Conservation (phyloP, 2,113 vertebrate species). For the Sakesphorus luctuosus region DNA sequence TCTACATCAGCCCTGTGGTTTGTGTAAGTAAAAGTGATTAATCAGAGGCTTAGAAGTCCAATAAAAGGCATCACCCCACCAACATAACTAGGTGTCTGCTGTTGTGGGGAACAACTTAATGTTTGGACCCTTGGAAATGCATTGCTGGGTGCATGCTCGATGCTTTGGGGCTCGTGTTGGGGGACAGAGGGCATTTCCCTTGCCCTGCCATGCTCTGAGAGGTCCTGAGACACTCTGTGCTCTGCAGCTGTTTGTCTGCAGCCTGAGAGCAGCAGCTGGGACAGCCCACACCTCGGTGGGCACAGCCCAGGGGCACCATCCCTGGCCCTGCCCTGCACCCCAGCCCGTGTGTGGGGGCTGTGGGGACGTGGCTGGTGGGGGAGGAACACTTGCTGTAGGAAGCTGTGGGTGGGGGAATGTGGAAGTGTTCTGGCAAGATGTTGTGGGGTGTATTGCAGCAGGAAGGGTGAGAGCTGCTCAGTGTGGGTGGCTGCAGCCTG, state of each 20-base stretch:
- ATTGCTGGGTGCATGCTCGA: fast-evolving
- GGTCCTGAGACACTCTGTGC: not conserved
- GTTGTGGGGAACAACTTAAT: not conserved
- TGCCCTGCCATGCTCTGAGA: not conserved
- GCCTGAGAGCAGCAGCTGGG: not conserved
- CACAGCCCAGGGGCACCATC: not conserved
- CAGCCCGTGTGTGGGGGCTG: not conserved
- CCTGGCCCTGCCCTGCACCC: not conserved
- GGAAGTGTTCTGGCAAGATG: not conserved
- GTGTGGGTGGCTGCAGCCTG: not conserved
- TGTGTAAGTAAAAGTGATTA: not conserved
- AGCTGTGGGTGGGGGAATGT: not conserved
- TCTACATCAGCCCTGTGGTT: not conserved
- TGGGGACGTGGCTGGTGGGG: not conserved
- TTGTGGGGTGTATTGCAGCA: not conserved
- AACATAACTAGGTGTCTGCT: not conserved
- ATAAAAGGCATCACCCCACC: not conserved
- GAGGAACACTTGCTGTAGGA: not conserved
- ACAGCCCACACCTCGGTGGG: not conserved
- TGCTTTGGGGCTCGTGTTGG: not conserved
- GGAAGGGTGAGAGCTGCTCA: not conserved
- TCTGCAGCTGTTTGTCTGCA: not conserved
- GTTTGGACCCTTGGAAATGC: not conserved
- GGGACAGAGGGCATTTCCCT: not conserved
- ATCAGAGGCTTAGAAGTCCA: not conserved